Base-by-base conservation (phyloP, 1,140 invertebrate genomes). In the Drosophila truncata region DNA sequence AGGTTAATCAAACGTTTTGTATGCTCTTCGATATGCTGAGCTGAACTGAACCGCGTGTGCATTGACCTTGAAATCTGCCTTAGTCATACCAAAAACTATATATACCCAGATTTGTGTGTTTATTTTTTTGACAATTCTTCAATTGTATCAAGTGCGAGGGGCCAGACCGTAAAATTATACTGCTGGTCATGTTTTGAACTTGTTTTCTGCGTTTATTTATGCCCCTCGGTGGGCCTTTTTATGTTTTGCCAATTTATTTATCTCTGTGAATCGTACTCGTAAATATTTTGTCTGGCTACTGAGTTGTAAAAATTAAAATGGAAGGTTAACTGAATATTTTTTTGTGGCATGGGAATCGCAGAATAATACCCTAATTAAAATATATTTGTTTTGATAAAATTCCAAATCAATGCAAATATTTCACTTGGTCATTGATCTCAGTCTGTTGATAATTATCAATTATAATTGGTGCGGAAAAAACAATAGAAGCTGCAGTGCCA, bases 1-100 rank as follows among this genome's bases (percentile, higher is more conserved):
- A 88, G 84, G 80, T 88, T 88, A 87, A 84, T 87, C 84, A 84
- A 87, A 81, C 80, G 62, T 71, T 88, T 87, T 87, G 72, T 90
- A 78, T 81, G 72, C 85, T 88, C 84, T 83, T 90, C 41, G 64
- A 57, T 66, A 57, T 47, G 62, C 54, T 49, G 57, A 52, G 29
- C 55, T 70, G 64, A 64, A 44, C 67, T 44, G 57, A 66, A 10
- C 50, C 27, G 60, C 50, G 57, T 85, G 66, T 81, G 63, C 67
- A 67, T 59, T 90, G 81, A 90, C 85, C 85, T 90, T 90, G 78
- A 74, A 42, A 66, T 52, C 49, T 74, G 69, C 57, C 39, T 74
- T 75, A 82, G 72, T 78, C 54, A 60, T 69, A 72, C 29, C n/a
- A n/a, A 64, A 58, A n/a, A 18, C 6, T 18, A 49, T 27, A 44